A percentile compares a stretch with the other conserved stretches of the same genome.
Evolutionary conservation across 2,888 invertebrate species (phyloP).

Genomic region (Eucriotettix oculatus): DNA sequence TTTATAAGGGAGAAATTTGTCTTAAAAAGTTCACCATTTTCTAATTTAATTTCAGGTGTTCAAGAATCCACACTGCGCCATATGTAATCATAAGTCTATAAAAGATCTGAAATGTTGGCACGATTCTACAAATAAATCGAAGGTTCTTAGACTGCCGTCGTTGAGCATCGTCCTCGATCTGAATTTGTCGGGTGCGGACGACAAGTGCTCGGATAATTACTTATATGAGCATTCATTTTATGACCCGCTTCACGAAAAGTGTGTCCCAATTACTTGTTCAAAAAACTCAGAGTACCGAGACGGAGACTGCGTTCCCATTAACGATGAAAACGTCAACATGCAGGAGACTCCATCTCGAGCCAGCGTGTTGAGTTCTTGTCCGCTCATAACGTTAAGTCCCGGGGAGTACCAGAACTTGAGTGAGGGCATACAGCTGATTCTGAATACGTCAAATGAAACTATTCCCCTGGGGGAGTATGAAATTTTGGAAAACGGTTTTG

Average conservation of each 20-base stretch:
- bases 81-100: conserved; percentile 14
- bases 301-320: not conserved
- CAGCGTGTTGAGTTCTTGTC: not conserved
- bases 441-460: not conserved
- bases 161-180: conserved; percentile 11
- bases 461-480: not conserved
- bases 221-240: conserved; percentile 11
- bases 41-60: conserved; percentile 7
- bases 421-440: not conserved
- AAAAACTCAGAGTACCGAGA: not conserved
- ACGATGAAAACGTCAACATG: not conserved
- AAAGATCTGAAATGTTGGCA: not conserved
- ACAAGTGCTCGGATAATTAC: too few relatives aligned
- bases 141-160: not conserved
- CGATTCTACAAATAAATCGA: not conserved
- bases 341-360: not conserved
- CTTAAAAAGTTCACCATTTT: too few relatives aligned
- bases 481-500: not conserved
- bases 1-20: too few relatives aligned
- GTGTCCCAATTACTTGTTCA: conserved; percentile 14
- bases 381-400: not conserved
- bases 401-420: not conserved
- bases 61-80: conserved; percentile 21
- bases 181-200: not conserved
- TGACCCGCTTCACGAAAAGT: conserved; percentile 17